Evolutionary conservation across 2,888 invertebrate genomes (phyloP), one percentile per base, ranked within the genome.

Genomic region (Leptopterna dolabrata): DNA sequence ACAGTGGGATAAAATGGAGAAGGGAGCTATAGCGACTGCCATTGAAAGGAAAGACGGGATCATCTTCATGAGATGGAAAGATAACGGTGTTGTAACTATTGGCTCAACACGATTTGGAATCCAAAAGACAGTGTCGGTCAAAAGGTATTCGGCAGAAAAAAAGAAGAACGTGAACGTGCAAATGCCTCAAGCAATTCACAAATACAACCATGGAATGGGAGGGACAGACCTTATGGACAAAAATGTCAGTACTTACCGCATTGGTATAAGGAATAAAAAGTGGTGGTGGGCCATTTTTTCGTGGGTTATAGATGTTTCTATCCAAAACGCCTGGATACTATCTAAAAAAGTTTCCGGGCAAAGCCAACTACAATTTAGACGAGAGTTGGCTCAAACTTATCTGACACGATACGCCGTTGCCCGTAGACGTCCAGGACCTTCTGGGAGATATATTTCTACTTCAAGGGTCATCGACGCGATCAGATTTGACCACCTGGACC

Each of bases 161-260:
- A 88, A 86, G 73, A 89, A 83, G 45, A 76, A 86, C 36, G 81
- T 88, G 51, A 63, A 43, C 36, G 63, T 87, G n/a, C 81, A 70
- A 43, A 83, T 84, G 51, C 88, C 88, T 47, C 71, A 30, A 30
- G 78, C 76, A 16, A 82, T 88, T 63, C 51, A 63, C 6, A 51
- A 87, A 24, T 89, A 89, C 76, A 89, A 89, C 83, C 36, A 85
- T 51, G 43, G 81, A 51, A 89, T 89, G 87, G 89, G 87, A 45
- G 86, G 85, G n/a, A 88, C 87, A 47, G 89, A 89, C 83, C 82
- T 51, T 1, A 88, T 88, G 86, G 89, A 89, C 51, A 55, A 87
- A 41, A 88, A 89, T 82, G 51, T 89, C 19, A 82, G 63, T 78
- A 76, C 55, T 27, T 89, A 89, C 78, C 29, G 88, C 29, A 89